A percentile compares a stretch with the other conserved stretches of the same genome.
Evolutionary conservation across 1,140 invertebrate genomes (phyloP).

Genomic region (Drosophila melanogaster): DNA sequence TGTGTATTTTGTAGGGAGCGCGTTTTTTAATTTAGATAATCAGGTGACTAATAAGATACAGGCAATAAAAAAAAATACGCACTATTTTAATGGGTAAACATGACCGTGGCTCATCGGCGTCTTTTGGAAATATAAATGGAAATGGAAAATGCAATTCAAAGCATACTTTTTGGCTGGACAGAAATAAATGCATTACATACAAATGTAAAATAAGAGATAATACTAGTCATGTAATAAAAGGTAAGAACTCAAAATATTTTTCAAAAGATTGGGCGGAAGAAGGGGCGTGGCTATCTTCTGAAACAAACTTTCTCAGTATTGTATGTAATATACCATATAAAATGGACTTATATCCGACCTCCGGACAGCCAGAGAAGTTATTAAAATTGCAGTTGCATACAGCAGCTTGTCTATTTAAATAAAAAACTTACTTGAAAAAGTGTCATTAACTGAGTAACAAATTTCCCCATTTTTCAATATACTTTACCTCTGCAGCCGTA

Average conservation of each 20-base stretch:
- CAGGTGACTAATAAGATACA: constrained; percentile 34
- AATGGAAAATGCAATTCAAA: constrained; percentile 7
- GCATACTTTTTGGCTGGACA: constrained; percentile 29
- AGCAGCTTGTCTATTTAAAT: not conserved
- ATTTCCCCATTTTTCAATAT: not conserved
- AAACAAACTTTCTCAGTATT: too few species aligned
- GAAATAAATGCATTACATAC: not conserved
- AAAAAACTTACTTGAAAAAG: not conserved
- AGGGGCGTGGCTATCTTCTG: too few species aligned
- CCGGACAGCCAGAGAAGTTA: too few species aligned
- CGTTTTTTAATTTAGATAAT: constrained; percentile 50
- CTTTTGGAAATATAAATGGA: not conserved
- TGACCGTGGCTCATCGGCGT: not conserved
- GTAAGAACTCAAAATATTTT: too few species aligned
- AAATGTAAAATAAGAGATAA: not conserved
- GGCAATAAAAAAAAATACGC: constrained; percentile 17
- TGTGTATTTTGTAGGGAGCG: constrained; percentile 51
- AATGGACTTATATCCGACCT: too few species aligned
- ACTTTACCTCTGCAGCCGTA: constrained; percentile 89
- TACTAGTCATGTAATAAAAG: not conserved
- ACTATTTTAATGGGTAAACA: constrained; percentile 13
- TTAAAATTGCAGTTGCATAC: too few species aligned
- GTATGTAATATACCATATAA: too few species aligned
- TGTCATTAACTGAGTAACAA: not conserved
- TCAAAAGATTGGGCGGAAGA: too few species aligned